Percentiles rank a stretch among this genome's conserved stretches.
These are phyloP conservation scores for Brachionus calyciflorus DNA, from an alignment of 1,140 invertebrate species.

Conservation along the genomic window DNA sequence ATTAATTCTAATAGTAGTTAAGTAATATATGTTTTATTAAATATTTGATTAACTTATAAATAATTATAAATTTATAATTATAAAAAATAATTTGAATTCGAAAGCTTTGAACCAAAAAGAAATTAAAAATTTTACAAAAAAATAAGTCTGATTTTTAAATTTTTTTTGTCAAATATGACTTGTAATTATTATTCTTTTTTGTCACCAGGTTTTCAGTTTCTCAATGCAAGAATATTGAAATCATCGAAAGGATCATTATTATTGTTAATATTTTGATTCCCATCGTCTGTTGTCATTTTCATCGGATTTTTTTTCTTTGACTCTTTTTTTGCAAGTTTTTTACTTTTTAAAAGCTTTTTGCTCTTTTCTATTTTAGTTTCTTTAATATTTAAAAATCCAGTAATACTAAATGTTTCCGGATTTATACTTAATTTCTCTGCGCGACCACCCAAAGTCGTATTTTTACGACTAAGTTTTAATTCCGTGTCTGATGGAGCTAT, in stretches of 20 bases:
- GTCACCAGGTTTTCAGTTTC: background rate
- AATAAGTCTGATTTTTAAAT: too few relatives aligned
- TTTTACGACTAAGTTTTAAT: background rate
- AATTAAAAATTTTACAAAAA: background rate
- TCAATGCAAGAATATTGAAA: conserved; percentile 7
- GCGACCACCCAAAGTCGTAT: conserved; percentile 12
- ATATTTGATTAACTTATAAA: conserved; percentile 9
- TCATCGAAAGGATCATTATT: background rate
- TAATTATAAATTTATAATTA: too few relatives aligned
- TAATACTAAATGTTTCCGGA: conserved; percentile 21
- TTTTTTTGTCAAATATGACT: too few relatives aligned
- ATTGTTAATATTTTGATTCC: too few relatives aligned
- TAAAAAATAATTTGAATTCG: background rate
- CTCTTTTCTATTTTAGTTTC: background rate
- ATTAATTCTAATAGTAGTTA: conserved; percentile 9
- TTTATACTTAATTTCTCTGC: background rate
- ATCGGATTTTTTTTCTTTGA: background rate
- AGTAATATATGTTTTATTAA: conserved; percentile 21
- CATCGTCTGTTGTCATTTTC: too few relatives aligned
- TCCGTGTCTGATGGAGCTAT: background rate
- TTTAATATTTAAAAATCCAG: background rate
- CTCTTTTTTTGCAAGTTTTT: background rate
- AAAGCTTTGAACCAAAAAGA: background rate
- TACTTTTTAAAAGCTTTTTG: background rate
- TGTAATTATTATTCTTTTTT: too few relatives aligned